Base-by-base conservation (phyloP, 2,797 vertebrate species). In the Ciconia nigra region DNA sequence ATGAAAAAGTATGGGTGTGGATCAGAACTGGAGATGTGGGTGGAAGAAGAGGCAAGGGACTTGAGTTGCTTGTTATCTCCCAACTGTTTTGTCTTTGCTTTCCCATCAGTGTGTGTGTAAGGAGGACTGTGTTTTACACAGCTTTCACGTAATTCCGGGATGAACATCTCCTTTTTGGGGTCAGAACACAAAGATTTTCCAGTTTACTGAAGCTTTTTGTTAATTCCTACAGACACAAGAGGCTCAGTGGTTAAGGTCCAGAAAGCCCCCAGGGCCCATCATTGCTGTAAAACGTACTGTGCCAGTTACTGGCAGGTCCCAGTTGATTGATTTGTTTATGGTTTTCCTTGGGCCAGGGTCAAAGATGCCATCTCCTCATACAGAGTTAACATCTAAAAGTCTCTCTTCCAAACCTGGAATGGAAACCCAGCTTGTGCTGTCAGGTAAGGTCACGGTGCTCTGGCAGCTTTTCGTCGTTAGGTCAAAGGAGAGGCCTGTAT, bases 311-410 rank as follows among this genome's bases (percentile, higher is more conserved):
- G 59, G 35, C 70, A 76, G 47, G 51, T 87, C 28, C 28, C 51
- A 81, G 5, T 15, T 77, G 33, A 90, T 39, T 58, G 19, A 87
- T 61, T 57, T 49, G 28, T 70, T 95, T 44, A 37, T 87, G 59
- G 20, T 74, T 96, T 95, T 71, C 42, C 62, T 94, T 92, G 81
- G 63, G 33, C 24, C 86, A 97, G 96, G 47, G 28, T 82, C 57
- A 80, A 92, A 61, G 25, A 52, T 70, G 37, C 11, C 74, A 35
- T 83, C 91, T 51, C 91, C 49, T 51, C 55, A 41, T 29, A 90
- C 86, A 59, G 73, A 67, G 19, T 74, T 87, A 80, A 74, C 59
- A 54, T 67, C 82, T 61, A 20, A 26, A 41, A 66, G 89, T 59
- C 66, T 83, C 52, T 96, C 79, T n/a, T 59, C 71, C 63, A 93